Percentiles rank a stretch among this genome's conserved stretches.
Evolutionary conservation across 1,140 invertebrate species (phyloP).

Genomic region (Brachionus paranguensis): DNA sequence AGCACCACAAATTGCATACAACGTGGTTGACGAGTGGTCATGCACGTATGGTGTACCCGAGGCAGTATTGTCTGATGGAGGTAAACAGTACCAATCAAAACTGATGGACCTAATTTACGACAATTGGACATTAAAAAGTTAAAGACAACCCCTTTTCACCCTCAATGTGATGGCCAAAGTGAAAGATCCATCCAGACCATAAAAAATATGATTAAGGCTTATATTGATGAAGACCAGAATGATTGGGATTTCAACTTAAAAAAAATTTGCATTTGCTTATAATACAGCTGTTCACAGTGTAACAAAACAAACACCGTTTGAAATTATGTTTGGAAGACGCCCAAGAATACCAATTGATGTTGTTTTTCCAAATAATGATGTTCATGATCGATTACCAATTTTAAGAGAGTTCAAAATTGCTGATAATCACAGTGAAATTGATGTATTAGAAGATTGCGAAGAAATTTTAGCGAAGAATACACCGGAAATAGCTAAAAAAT

Average conservation of each 20-base stretch:
- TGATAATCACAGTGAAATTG: no score
- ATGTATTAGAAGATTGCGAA: no score
- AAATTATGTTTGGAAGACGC: no score
- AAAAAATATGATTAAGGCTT: neutral
- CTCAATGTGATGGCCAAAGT: neutral
- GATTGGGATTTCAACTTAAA: neutral
- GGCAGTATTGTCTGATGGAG: neutral
- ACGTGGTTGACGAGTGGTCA: neutral
- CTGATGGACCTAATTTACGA: neutral
- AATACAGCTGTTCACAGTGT: neutral
- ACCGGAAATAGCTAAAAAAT: no score
- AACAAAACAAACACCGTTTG: neutral
- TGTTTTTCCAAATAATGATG: no score
- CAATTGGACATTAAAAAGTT: neutral
- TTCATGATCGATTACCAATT: no score
- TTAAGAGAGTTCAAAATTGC: no score
- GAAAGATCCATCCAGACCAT: neutral
- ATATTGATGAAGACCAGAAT: neutral
- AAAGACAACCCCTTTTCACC: neutral
- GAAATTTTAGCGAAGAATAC: no score
- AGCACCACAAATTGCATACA: neutral
- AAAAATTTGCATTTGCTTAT: neutral
- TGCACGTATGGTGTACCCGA: neutral
- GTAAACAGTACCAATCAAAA: neutral
- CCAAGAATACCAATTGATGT: no score